These are phyloP conservation scores for Druceiella hillmani DNA, from an alignment of 2,888 invertebrate genomes.

Conservation along the genomic window DNA sequence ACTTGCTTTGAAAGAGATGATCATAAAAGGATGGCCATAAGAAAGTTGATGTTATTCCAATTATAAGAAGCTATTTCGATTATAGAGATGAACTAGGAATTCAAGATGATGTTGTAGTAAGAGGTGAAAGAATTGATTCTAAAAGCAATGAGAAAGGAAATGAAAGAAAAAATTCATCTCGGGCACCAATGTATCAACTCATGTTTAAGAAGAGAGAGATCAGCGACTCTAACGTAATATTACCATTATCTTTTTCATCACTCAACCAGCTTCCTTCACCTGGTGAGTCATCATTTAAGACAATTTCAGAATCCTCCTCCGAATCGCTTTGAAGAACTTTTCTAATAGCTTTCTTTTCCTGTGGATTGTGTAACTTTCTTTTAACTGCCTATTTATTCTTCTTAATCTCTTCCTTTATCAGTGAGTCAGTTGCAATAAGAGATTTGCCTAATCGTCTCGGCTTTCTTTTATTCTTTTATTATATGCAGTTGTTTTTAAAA, in stretches of 20 bases:
- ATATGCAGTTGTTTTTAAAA: conserved; percentile 3
- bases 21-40: no score
- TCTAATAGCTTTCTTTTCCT: conserved; percentile 3
- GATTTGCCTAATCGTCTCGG: conserved; percentile 9
- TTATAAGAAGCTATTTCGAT: no score
- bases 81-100: no score
- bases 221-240: conserved; percentile 3
- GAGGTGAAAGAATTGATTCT: no score
- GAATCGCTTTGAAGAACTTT: conserved; percentile 10
- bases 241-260: conserved; percentile 6
- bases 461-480: conserved; percentile 10
- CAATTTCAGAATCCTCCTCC: conserved; percentile 9
- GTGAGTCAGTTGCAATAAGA: conserved; percentile 10
- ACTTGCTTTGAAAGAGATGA: no score
- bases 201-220: no score
- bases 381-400: conserved; percentile 3
- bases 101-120: no score
- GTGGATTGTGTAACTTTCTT: no score
- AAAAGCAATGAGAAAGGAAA: no score
- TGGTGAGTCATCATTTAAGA: conserved; percentile 6
- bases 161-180: no score
- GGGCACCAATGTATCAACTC: no score
- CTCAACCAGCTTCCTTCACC: conserved; percentile 7
- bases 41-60: no score
- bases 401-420: conserved; percentile 5